Evolutionary conservation across 2,113 vertebrate genomes (phyloP).

Genomic region (Microtus ochrogaster): DNA sequence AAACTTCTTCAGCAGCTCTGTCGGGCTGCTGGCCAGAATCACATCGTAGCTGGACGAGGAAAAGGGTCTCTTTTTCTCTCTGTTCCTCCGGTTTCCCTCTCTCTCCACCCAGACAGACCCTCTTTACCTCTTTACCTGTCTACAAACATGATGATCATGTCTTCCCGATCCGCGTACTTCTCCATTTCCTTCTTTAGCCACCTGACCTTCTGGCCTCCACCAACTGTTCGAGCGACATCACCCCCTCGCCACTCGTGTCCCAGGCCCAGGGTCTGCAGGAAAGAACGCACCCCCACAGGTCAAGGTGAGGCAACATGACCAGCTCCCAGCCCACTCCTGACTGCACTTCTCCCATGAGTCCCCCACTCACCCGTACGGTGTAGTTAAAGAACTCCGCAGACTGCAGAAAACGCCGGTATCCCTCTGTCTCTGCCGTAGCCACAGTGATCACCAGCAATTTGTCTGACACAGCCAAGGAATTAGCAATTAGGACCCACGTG

Average conservation of each 20-base stretch:
- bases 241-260: slow-evolving; percentile 90
- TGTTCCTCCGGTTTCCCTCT: no score
- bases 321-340: not conserved
- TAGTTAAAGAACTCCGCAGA: slow-evolving; percentile 91
- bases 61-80: not conserved
- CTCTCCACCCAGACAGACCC: not conserved
- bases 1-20: slow-evolving; percentile 88
- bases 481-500: not conserved
- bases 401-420: slow-evolving; percentile 91
- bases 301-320: not conserved
- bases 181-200: slow-evolving; percentile 93
- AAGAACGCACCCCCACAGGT: not conserved
- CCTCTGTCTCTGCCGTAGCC: slow-evolving; percentile 91
- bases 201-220: slow-evolving; percentile 95
- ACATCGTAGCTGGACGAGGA: slow-evolving; percentile 86
- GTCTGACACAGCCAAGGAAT: slow-evolving; percentile 78
- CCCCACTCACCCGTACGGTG: slow-evolving; percentile 87
- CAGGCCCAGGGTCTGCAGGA: slow-evolving; percentile 85
- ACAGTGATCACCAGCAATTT: slow-evolving; percentile 92
- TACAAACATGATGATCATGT: slow-evolving; percentile 91
- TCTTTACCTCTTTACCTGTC: slow-evolving; percentile 90
- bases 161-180: slow-evolving; percentile 83
- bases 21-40: slow-evolving; percentile 86
- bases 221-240: slow-evolving; percentile 89
- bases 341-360: not conserved